Base-by-base conservation (phyloP, 2,797 vertebrate genomes). In the Falco novaeseelandiae region DNA sequence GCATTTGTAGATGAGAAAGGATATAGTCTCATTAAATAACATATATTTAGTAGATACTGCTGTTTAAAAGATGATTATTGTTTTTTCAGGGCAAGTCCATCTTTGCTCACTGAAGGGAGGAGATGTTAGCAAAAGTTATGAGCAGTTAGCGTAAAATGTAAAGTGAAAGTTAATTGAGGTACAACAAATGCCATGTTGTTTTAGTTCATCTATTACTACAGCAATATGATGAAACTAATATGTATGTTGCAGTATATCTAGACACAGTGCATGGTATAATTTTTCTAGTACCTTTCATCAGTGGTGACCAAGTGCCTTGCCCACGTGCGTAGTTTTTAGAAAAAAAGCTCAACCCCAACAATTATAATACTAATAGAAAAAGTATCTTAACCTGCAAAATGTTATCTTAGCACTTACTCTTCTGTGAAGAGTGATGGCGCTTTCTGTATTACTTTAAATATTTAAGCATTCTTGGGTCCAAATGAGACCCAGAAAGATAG, bases 121-220 rank as follows among this genome's bases (percentile, higher is more conserved):
- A 98, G 98, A 98, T 98, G 98, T 99, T 99, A 99, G 98, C 98
- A 98, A 98, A 99, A 99, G 98, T 99, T 99, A 99, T 98, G 98
- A 98, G 98, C 98, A 99, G 98, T 99, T 42, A 22, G 34, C 46
- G 13, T 78, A 21, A 52, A 61, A 55, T n/a, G 20, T 30, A 29
- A n/a, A 34, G 14, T 51, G 15, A 9, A 65, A 87, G 30, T 42
- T 36, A 99, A 99, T 98, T 98, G 98, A 99, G 99, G 98, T 98
- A 98, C 98, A 99, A 98, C 89, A 99, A 98, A 98, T 98, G 98
- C 98, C 98, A 98, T 98, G 98, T 98, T 99, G 98, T 98, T 99
- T 95, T 96, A 98, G 98, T 98, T 98, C 97, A 98, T 99, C 98
- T 99, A 98, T 99, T 99, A 99, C 98, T 98, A 98, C 93, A 98